These are phyloP conservation scores for Limosa lapponica DNA, from an alignment of 2,797 vertebrate species.

Conservation along the genomic window DNA sequence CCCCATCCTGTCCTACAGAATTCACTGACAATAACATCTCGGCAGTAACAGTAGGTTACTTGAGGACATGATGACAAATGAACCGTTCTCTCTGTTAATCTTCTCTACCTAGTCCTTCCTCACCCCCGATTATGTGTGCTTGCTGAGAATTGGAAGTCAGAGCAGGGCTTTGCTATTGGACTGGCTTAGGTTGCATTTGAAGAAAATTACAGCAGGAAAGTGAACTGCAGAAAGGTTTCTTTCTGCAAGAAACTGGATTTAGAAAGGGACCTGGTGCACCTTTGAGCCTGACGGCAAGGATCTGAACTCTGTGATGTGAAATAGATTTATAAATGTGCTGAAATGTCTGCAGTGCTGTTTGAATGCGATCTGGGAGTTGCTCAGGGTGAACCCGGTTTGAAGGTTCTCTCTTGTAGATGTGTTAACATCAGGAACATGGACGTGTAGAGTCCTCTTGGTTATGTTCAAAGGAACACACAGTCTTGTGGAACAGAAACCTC, in stretches of 20 bases:
- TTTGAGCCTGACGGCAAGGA: neutral
- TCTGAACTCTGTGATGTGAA: neutral
- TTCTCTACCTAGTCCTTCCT: neutral
- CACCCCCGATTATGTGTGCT: accelerated
- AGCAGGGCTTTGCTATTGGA: neutral
- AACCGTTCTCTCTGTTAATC: neutral
- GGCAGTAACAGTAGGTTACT: neutral
- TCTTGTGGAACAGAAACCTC: neutral
- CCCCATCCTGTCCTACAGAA: neutral
- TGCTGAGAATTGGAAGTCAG: neutral
- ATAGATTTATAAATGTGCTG: neutral
- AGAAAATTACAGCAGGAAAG: neutral
- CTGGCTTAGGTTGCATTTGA: neutral
- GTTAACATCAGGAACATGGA: neutral
- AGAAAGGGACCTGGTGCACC: neutral
- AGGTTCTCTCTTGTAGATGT: neutral
- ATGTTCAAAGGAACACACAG: neutral
- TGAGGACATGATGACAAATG: neutral
- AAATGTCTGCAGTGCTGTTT: neutral
- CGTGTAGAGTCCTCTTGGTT: neutral
- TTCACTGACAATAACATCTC: neutral
- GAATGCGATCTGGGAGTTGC: neutral
- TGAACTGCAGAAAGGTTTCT: neutral
- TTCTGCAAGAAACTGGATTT: neutral
- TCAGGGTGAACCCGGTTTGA: neutral